Evolutionary conservation across 1,140 invertebrate genomes (phyloP), one percentile per base, ranked within the genome.

Genomic region (Pachypsylla venusta): DNA sequence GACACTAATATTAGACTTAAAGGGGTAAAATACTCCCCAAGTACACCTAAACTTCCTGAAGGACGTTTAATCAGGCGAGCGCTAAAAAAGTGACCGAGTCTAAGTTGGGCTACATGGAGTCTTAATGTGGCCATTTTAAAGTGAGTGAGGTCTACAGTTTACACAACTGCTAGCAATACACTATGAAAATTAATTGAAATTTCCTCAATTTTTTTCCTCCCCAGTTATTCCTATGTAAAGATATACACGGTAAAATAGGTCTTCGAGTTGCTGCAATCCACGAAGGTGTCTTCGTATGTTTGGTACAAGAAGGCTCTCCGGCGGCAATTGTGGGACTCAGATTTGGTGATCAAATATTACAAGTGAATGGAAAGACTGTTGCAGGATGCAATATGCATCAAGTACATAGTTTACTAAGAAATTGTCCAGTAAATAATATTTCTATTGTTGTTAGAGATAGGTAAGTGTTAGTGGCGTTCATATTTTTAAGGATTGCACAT

Each of bases 291-390:
- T 96, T 96, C 74, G 83, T 94, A 0, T 85, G 87, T 63, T 77
- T 94, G 61, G 89, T 96, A 1, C 81, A 81, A 59, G 81, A 84
- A 57, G 79, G 80, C 61, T 89, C 85, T 54, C 89, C 91, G 35
- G 91, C 91, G 59, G 82, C 90, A 2, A 65, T 90, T 42, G 86
- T 79, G 61, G 91, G 91, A 5, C 69, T 96, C 14, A 74, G 90
- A 66, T 96, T 95, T 74, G 93, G 93, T 20, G 93, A 96, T 73
- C 93, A 96, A 74, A 85, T 96, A 64, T 73, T 95, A 24, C 87
- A 91, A 68, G 85, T 96, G 22, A 91, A 94, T 69, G 84, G 83
- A 39, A 73, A 77, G n/a, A 76, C 80, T 61, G 79, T 94, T 22
- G 91, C 91, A 63, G 92, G 92, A 16, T 87, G 83, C 73, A 76